Evolutionary conservation across 2,113 vertebrate species (phyloP).

Genomic region (Lophura nycthemera): DNA sequence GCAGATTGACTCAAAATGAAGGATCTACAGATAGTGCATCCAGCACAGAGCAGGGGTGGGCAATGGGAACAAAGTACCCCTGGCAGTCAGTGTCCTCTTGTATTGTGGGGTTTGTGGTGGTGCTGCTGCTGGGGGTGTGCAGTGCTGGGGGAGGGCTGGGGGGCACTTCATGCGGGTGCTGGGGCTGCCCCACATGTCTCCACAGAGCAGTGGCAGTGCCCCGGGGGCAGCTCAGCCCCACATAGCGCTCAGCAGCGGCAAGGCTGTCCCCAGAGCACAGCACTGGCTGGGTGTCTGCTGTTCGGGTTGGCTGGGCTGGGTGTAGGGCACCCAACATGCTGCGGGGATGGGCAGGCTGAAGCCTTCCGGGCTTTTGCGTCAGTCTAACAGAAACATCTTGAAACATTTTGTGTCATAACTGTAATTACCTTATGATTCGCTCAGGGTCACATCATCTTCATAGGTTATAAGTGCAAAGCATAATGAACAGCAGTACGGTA

Average conservation of each 20-base stretch:
- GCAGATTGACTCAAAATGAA: not conserved
- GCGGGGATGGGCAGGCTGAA: not conserved
- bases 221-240: not conserved
- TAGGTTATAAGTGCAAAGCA: not conserved
- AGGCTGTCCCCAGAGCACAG: no score
- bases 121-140: not conserved
- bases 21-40: not conserved
- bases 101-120: rapidly evolving
- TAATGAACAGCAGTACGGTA: not conserved
- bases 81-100: rapidly evolving
- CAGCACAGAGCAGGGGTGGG: not conserved
- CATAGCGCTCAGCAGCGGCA: no score
- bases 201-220: not conserved
- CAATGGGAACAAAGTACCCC: rapidly evolving
- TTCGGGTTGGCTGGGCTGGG: no score
- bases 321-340: no score
- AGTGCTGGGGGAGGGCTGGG: not conserved
- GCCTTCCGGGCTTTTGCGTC: not conserved
- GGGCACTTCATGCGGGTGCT: no score
- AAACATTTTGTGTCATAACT: not conserved
- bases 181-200: rapidly evolving
- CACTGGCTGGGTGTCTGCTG: no score
- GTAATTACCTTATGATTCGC: no score
- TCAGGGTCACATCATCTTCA: rapidly evolving
- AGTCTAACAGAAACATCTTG: rapidly evolving